phyloP scores from a whole-genome alignment of 2,888 invertebrate genomes.

The Drosophila testacea region DNA sequence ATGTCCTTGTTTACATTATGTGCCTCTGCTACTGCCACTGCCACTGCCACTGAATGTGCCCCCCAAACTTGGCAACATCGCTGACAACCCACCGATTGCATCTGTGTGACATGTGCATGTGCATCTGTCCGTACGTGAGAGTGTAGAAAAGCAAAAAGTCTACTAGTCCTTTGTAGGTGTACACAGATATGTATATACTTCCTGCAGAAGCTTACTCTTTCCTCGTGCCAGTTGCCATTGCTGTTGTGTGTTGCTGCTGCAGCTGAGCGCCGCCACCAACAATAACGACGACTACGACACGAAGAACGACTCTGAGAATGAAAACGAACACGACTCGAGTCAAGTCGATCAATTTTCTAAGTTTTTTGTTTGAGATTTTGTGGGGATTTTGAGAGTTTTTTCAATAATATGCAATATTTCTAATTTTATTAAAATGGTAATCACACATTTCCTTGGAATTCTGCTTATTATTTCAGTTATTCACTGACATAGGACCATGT shows the following conservation, averaged over 20 bases:
- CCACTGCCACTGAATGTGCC: slow-evolving; percentile 14
- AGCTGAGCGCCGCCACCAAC: slow-evolving; percentile 59
- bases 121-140: slow-evolving; percentile 37
- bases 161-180: slow-evolving; percentile 43
- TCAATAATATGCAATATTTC: background rate
- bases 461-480: background rate
- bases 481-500: too few relatives aligned
- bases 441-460: background rate
- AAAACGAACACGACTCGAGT: slow-evolving; percentile 11
- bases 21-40: slow-evolving; percentile 42
- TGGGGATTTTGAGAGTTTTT: background rate
- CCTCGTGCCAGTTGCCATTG: slow-evolving; percentile 26
- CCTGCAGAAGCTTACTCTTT: slow-evolving; percentile 13
- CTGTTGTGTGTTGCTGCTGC: slow-evolving; percentile 49
- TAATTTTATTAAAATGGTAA: background rate
- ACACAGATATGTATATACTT: slow-evolving; percentile 3
- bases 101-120: slow-evolving; percentile 39
- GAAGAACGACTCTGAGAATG: slow-evolving; percentile 25
- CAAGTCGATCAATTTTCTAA: slow-evolving; percentile 16
- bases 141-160: slow-evolving; percentile 78
- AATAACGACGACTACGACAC: slow-evolving; percentile 15
- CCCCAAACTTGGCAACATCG: slow-evolving; percentile 49
- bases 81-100: slow-evolving; percentile 32
- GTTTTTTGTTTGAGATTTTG: background rate
- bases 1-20: slow-evolving; percentile 80